These are phyloP conservation scores for Tetranychus truncatus DNA, from an alignment of 2,888 invertebrate species.

Conservation along the genomic window DNA sequence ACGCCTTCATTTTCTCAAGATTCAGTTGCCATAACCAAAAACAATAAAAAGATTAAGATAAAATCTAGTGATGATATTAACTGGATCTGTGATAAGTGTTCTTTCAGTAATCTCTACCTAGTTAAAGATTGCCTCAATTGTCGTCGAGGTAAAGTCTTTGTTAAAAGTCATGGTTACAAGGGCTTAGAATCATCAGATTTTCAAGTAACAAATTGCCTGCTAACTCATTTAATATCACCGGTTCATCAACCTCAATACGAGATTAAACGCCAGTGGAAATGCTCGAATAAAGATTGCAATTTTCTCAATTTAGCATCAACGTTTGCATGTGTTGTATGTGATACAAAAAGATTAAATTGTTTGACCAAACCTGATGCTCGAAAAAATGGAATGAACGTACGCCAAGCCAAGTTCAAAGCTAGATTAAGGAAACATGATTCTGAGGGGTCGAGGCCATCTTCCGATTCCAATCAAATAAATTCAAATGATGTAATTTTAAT, in stretches of 20 bases:
- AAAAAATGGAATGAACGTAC: neutral
- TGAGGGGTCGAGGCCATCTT: neutral
- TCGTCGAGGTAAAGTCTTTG: neutral
- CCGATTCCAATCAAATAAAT: neutral
- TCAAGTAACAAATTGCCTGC: neutral
- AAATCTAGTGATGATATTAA: neutral
- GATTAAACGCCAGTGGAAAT: slow-evolving; percentile 4
- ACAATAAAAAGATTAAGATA: slow-evolving; percentile 1
- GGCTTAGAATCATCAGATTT: neutral
- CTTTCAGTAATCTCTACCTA: neutral
- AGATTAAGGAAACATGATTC: neutral
- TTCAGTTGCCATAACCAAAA: neutral
- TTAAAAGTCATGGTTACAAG: neutral
- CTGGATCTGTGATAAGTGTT: neutral
- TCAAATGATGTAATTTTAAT: neutral
- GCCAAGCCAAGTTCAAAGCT: slow-evolving; percentile 17
- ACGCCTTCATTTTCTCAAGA: neutral
- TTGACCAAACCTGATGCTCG: neutral
- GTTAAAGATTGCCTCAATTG: neutral
- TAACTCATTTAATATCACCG: neutral
- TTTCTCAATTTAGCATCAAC: neutral
- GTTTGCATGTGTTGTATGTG: neutral
- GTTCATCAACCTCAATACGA: slow-evolving; percentile 2
- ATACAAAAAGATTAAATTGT: neutral
- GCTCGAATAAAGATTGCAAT: neutral